A percentile compares a stretch with the other conserved stretches of the same genome.
phyloP scores from a whole-genome alignment of 2,888 invertebrate genomes.

The Penaeus monodon region DNA sequence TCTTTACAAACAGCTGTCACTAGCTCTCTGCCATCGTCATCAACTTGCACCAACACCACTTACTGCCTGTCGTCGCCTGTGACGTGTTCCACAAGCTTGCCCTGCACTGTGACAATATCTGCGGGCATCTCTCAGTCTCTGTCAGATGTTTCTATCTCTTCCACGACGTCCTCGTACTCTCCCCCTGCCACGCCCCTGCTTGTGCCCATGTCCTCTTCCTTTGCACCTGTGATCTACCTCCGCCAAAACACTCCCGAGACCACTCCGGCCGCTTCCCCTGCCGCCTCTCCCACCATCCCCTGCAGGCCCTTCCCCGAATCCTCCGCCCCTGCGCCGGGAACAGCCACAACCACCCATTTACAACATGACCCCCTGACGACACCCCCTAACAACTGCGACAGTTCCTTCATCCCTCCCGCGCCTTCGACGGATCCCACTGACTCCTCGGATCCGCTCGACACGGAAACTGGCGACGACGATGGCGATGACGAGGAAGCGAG shows the following conservation, averaged over 20 bases:
- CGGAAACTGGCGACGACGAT: constrained; percentile 37
- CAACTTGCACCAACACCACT: no score
- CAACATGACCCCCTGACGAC: not conserved
- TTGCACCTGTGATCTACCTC: constrained; percentile 41
- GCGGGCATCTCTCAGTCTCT: no score
- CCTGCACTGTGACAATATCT: no score
- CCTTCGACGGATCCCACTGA: constrained; percentile 31
- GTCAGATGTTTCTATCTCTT: no score
- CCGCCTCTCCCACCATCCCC: constrained; percentile 2
- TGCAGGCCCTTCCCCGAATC: not conserved
- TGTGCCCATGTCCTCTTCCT: constrained; percentile 27
- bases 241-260: constrained; percentile 48
- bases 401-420: not conserved
- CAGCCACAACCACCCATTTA: not conserved
- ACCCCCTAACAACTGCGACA: constrained; percentile 15
- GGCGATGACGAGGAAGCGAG: constrained; percentile 48
- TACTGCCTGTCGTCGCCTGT: no score
- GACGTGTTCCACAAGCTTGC: no score
- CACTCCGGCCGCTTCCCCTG: constrained; percentile 39
- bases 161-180: not conserved
- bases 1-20: no score
- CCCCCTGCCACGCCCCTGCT: constrained; percentile 25
- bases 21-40: no score
- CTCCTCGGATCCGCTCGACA: constrained; percentile 42
- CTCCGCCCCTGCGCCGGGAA: not conserved